Evolutionary conservation across 2,113 vertebrate genomes (phyloP).

Genomic region (Elanoides forficatus): DNA sequence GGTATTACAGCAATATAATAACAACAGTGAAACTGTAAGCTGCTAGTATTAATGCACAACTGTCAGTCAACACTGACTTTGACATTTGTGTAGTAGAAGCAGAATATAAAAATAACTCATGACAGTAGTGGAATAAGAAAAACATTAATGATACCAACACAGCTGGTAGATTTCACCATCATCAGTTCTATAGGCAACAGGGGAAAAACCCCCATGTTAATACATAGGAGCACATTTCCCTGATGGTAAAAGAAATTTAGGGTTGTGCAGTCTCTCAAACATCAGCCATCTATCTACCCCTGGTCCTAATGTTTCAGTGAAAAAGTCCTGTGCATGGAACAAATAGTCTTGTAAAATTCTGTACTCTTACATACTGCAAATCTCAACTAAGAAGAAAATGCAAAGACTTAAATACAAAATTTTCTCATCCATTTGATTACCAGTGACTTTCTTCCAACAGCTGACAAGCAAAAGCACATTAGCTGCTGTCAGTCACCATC

Average conservation of each 20-base stretch:
- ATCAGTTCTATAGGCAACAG: background rate
- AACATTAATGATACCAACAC: background rate
- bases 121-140: background rate
- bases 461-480: slow-evolving; percentile 29
- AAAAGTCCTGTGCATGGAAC: background rate
- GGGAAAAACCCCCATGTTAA: fast-evolving
- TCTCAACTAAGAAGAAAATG: background rate
- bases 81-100: background rate
- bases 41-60: background rate
- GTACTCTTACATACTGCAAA: background rate
- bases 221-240: background rate
- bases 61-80: background rate
- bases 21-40: background rate
- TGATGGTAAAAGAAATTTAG: background rate
- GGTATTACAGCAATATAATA: background rate
- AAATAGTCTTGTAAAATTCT: background rate
- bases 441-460: background rate
- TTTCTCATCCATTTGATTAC: background rate
- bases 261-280: background rate
- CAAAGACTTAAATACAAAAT: background rate
- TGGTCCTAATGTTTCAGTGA: background rate
- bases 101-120: background rate
- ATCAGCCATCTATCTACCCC: background rate
- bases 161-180: background rate
- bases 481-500: background rate